Conservation (phyloP, 2,797 vertebrate species). For the Manis javanica region DNA sequence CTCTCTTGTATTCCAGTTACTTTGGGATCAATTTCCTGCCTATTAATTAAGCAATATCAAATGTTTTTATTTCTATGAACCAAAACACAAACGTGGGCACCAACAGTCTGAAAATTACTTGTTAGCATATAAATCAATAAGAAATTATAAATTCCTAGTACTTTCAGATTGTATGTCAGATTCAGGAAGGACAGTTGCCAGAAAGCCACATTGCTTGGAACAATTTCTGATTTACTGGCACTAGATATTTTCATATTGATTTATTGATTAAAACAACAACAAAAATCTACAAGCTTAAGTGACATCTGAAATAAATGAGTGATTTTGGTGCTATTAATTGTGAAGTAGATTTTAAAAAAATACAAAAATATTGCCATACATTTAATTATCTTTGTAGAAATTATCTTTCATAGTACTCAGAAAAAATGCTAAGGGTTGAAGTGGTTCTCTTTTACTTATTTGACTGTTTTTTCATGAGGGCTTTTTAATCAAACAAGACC, state of each 20-base stretch:
- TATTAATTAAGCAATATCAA: not conserved
- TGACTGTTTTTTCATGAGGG: not conserved
- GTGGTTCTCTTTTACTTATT: not conserved
- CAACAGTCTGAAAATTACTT: constrained; percentile 39
- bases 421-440: not conserved
- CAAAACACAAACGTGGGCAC: constrained; percentile 7
- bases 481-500: constrained; percentile 22
- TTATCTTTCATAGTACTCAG: not conserved
- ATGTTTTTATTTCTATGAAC: not conserved
- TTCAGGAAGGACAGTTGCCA: constrained; percentile 57
- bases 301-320: constrained; percentile 32
- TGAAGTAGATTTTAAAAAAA: not conserved
- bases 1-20: not conserved
- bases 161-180: not conserved
- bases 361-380: not conserved
- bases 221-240: constrained; percentile 71
- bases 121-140: constrained; percentile 62
- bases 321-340: not conserved
- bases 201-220: constrained; percentile 69
- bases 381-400: constrained; percentile 26
- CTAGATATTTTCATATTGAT: constrained; percentile 50
- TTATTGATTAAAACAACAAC: constrained; percentile 63
- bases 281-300: constrained; percentile 23
- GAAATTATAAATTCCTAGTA: constrained; percentile 35
- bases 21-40: not conserved